A percentile compares a stretch with the other conserved stretches of the same genome.
Conservation (phyloP, 2,888 invertebrate genomes). For the Rhopalosiphum nymphaeae region DNA sequence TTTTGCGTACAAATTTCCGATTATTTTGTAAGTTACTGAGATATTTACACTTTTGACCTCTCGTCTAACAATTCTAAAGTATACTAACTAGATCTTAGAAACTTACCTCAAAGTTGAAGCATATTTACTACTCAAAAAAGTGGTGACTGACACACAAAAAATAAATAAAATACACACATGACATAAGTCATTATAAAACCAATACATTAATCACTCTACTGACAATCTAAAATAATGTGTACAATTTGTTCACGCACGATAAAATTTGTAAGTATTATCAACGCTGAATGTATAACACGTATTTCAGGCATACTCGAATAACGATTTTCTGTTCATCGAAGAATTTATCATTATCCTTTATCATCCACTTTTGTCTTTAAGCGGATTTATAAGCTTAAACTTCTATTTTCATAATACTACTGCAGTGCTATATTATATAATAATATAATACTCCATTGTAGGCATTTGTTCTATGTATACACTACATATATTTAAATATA, state of each 20-base stretch:
- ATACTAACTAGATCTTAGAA: background rate
- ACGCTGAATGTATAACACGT: background rate
- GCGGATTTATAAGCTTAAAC: constrained; percentile 36
- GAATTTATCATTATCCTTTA: constrained; percentile 18
- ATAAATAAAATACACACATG: background rate
- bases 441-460: background rate
- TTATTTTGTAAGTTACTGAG: background rate
- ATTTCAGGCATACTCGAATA: background rate
- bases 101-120: background rate
- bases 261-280: background rate
- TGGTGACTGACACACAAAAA: background rate
- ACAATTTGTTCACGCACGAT: background rate
- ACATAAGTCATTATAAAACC: background rate
- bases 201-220: background rate
- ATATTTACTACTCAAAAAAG: background rate
- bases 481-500: background rate
- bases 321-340: constrained; percentile 18
- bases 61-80: background rate
- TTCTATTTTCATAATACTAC: constrained; percentile 26
- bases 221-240: background rate
- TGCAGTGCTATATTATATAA: background rate
- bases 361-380: constrained; percentile 39
- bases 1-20: background rate
- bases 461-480: background rate
- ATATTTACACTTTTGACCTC: background rate